Conservation (phyloP, 2,888 invertebrate species). For the Koerneria pararmatus region DNA sequence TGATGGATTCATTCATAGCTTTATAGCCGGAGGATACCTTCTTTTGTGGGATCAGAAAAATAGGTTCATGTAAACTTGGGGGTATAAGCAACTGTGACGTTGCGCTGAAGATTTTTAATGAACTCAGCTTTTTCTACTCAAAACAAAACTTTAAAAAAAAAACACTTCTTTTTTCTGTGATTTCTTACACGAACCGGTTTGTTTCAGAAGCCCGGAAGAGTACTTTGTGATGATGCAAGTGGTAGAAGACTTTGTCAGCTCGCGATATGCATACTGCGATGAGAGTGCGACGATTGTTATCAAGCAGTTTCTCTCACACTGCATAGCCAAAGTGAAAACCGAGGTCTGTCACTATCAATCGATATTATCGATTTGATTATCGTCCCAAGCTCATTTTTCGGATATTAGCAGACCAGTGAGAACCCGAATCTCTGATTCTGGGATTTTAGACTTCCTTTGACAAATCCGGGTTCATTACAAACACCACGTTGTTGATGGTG, state of each 20-base stretch:
- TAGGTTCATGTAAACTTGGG: no score
- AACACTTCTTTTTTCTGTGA: neutral
- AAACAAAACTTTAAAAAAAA: neutral
- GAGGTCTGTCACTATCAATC: neutral
- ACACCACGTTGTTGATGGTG: no score
- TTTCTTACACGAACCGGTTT: neutral
- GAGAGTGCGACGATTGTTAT: constrained; percentile 3
- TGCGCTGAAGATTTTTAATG: constrained; percentile 5
- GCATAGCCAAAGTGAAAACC: neutral
- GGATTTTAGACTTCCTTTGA: no score
- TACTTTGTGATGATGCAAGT: constrained; percentile 63
- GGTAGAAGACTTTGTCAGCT: constrained; percentile 60
- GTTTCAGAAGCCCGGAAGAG: constrained; percentile 47
- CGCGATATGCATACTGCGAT: constrained; percentile 27
- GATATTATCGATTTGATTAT: neutral
- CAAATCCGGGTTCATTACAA: no score
- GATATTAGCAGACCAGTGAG: no score
- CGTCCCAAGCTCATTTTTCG: no score
- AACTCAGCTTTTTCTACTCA: constrained; percentile 9
- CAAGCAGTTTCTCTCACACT: constrained; percentile 23
- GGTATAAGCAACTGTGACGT: no score
- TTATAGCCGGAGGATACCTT: no score
- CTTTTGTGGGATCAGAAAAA: no score
- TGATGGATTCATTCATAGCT: no score
- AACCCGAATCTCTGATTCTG: no score